These are phyloP conservation scores for Salvelinus fontinalis DNA, from an alignment of 2,113 vertebrate genomes.

Conservation along the genomic window DNA sequence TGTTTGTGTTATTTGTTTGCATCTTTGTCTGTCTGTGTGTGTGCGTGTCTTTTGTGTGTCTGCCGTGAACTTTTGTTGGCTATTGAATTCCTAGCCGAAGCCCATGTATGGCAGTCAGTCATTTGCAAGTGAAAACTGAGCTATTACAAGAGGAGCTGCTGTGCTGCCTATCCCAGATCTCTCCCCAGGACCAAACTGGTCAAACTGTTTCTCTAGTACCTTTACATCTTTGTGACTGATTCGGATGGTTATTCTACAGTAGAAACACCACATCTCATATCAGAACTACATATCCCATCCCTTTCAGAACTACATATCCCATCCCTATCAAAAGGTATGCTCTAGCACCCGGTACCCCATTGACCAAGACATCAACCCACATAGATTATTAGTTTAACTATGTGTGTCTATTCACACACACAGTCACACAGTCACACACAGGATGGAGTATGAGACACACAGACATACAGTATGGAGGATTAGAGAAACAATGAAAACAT, in stretches of 20 bases:
- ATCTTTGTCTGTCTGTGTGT: neutral
- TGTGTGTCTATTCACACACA: neutral
- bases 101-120: slow-evolving; percentile 19
- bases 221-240: too few species aligned
- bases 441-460: neutral
- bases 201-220: too few species aligned
- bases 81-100: slow-evolving; percentile 5
- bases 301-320: too few species aligned
- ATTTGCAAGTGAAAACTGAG: slow-evolving; percentile 46
- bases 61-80: neutral
- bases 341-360: neutral
- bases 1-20: neutral
- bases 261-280: neutral
- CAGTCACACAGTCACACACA: neutral
- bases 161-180: neutral
- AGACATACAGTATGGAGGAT: neutral
- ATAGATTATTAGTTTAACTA: too few species aligned
- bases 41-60: neutral
- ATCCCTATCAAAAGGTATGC: too few species aligned
- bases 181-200: neutral
- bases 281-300: neutral
- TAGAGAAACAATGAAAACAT: slow-evolving; percentile 1
- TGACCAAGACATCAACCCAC: neutral
- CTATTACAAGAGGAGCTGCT: slow-evolving; percentile 4
- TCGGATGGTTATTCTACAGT: too few species aligned